Conservation (phyloP, 2,888 invertebrate species). For the Eilema depressum region DNA sequence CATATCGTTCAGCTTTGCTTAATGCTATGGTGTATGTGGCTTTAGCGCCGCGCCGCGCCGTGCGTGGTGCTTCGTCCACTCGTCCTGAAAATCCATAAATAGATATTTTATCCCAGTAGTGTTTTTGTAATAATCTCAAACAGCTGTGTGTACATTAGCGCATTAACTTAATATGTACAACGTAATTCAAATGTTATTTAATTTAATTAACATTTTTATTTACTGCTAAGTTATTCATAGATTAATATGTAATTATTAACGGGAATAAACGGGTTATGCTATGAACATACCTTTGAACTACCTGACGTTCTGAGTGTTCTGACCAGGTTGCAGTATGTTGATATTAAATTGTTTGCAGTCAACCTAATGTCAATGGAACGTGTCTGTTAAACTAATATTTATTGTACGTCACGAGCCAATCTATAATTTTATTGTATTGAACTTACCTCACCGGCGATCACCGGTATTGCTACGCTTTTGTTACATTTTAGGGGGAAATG, state of each 20-base stretch:
- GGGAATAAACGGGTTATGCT: not conserved
- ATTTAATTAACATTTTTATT: not conserved
- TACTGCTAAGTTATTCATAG: not conserved
- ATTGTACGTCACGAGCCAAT: not conserved
- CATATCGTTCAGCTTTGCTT: not conserved
- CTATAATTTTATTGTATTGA: not conserved
- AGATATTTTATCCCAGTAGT: not conserved
- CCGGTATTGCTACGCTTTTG: not conserved
- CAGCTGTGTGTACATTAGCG: not conserved
- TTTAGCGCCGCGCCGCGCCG: not conserved
- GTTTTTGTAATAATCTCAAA: not conserved
- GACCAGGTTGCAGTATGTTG: not conserved
- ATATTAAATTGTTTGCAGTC: not conserved
- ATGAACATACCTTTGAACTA: not conserved
- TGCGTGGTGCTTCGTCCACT: not conserved
- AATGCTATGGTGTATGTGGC: not conserved
- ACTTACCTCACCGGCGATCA: not conserved
- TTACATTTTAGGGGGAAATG: not conserved
- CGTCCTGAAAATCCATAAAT: not conserved
- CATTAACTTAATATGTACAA: not conserved
- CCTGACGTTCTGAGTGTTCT: not conserved
- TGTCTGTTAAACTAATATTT: constrained; percentile 4
- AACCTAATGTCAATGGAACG: not conserved
- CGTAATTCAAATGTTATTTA: too few species aligned
- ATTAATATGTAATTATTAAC: not conserved